A percentile compares a stretch with the other conserved stretches of the same genome.
These are phyloP conservation scores for Ochotona princeps DNA, from an alignment of 2,113 vertebrate genomes.

Conservation along the genomic window DNA sequence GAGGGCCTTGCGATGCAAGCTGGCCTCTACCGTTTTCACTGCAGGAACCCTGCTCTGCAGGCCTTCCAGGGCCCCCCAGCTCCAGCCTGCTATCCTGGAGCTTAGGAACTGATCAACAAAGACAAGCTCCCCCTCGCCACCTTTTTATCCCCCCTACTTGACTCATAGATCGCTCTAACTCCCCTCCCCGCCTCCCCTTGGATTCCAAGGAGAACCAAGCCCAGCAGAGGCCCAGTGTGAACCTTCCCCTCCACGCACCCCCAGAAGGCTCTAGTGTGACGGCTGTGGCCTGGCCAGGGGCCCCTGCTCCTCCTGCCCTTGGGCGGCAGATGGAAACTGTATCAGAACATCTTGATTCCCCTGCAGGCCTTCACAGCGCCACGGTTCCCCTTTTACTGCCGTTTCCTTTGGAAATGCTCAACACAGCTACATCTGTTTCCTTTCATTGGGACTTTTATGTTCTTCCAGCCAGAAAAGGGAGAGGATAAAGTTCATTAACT, in stretches of 20 bases:
- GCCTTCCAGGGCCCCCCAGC: background rate
- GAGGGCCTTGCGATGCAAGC: background rate
- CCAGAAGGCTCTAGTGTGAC: no score
- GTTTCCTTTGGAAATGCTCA: constrained; percentile 86
- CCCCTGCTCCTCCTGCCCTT: constrained; percentile 74
- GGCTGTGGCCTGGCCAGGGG: constrained; percentile 71
- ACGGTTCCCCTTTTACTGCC: constrained; percentile 82
- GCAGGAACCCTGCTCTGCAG: background rate
- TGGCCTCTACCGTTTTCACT: background rate
- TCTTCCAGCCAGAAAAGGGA: constrained; percentile 82
- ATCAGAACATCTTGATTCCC: constrained; percentile 82
- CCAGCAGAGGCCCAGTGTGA: constrained; percentile 74
- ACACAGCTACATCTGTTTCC: constrained; percentile 87
- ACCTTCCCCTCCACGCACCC: constrained; percentile 1
- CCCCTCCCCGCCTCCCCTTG: constrained; percentile 70
- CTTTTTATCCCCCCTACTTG: constrained; percentile 69
- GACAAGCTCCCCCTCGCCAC: background rate
- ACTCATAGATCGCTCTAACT: constrained; percentile 35
- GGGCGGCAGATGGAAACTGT: constrained; percentile 81
- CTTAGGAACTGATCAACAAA: background rate
- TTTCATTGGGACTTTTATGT: constrained; percentile 86
- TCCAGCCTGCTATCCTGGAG: background rate
- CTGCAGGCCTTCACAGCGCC: constrained; percentile 75
- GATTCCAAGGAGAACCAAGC: constrained; percentile 79
- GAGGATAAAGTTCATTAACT: constrained; percentile 84